Percentiles rank a stretch among this genome's conserved stretches.
Conservation (phyloP, 1,140 invertebrate species). For the Drosophila novamexicana region DNA sequence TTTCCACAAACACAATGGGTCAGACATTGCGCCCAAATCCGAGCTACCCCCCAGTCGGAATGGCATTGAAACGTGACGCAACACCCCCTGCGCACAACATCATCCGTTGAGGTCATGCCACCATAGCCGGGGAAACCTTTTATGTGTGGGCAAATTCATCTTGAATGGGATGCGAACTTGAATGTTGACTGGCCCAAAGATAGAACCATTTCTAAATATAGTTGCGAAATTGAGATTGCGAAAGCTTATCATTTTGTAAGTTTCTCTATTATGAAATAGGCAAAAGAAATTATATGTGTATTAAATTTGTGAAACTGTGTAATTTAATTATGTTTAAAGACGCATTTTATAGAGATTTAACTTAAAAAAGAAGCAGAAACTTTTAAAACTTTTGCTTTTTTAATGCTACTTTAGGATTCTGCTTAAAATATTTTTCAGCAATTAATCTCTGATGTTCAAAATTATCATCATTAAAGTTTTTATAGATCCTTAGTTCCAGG, state of each 20-base stretch:
- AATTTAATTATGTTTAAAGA: too few species aligned
- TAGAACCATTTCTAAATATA: constrained; percentile 5
- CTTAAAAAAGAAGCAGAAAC: too few species aligned
- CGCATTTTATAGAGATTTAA: too few species aligned
- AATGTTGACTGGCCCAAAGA: background rate
- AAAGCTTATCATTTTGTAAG: background rate
- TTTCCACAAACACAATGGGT: constrained; percentile 55
- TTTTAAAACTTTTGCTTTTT: too few species aligned
- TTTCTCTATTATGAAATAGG: too few species aligned
- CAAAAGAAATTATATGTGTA: too few species aligned
- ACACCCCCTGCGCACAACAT: constrained; percentile 28
- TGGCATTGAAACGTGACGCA: constrained; percentile 77
- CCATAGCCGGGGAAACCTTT: constrained; percentile 21
- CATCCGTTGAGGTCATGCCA: constrained; percentile 59
- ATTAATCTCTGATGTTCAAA: too few species aligned
- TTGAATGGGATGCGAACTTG: constrained; percentile 17
- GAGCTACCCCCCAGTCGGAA: constrained; percentile 36
- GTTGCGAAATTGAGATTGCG: background rate
- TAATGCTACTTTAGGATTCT: too few species aligned
- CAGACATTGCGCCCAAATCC: constrained; percentile 9
- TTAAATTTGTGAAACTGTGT: too few species aligned
- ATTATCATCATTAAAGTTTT: too few species aligned
- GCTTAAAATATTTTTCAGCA: too few species aligned
- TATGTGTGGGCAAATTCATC: constrained; percentile 27
- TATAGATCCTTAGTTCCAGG: too few species aligned